Percentiles rank a stretch among this genome's conserved stretches.
These are phyloP conservation scores for Scatophagus argus DNA, from an alignment of 2,113 vertebrate species.

Conservation along the genomic window DNA sequence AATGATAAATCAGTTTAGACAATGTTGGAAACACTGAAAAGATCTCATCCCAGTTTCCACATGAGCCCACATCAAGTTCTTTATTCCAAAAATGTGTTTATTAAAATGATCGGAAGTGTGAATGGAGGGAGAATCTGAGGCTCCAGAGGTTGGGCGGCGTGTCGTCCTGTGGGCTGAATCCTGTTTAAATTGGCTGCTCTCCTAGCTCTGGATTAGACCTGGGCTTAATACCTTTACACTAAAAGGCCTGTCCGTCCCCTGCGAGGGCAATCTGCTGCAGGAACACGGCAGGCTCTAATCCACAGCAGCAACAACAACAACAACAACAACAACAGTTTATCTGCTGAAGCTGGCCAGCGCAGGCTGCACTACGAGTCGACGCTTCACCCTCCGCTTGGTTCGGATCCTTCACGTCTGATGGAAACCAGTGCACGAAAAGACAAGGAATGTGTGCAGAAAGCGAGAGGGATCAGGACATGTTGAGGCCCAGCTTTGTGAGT, in stretches of 20 bases:
- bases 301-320: conserved; percentile 59
- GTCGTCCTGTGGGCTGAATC: conserved; percentile 42
- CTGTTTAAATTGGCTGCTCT: conserved; percentile 74
- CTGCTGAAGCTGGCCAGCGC: conserved; percentile 26
- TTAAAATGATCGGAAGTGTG: no score
- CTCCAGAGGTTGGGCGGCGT: neutral
- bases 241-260: conserved; percentile 63
- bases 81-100: no score
- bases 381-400: neutral
- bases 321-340: conserved; percentile 64
- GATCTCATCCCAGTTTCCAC: neutral
- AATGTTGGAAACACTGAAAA: neutral
- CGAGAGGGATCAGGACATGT: neutral
- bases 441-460: neutral
- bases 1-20: neutral
- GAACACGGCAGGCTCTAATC: conserved; percentile 63
- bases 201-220: conserved; percentile 72
- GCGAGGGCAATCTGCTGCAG: conserved; percentile 63
- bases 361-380: neutral
- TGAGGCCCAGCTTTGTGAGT: neutral
- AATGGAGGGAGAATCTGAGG: neutral
- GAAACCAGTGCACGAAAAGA: neutral
- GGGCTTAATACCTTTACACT: conserved; percentile 74
- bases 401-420: neutral
- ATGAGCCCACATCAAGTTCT: no score